phyloP scores from a whole-genome alignment of 2,797 vertebrate species.

The Clarias pachynema region DNA sequence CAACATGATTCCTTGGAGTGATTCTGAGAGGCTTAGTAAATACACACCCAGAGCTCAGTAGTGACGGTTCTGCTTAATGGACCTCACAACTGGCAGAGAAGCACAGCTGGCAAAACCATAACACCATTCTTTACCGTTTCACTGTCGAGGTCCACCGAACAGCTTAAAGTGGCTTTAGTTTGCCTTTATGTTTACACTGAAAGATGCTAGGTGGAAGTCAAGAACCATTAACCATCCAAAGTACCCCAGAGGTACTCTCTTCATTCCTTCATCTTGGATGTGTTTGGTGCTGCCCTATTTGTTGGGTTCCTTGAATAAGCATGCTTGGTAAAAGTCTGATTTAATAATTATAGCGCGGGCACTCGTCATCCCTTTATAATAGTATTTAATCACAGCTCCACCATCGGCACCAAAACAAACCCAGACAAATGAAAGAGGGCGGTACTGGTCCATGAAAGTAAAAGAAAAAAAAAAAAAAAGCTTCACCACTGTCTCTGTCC shows the following conservation, averaged over 20 bases:
- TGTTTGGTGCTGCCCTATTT: background rate
- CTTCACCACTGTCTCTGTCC: background rate
- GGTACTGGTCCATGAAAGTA: background rate
- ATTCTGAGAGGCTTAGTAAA: no score
- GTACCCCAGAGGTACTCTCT: background rate
- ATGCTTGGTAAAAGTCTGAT: background rate
- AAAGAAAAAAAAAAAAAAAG: background rate
- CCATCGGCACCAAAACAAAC: slow-evolving; percentile 3
- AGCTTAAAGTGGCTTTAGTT: background rate
- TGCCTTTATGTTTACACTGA: background rate
- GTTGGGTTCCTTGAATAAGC: background rate
- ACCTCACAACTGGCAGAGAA: background rate
- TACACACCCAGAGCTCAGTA: background rate
- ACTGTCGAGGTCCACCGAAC: background rate
- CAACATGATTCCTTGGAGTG: no score
- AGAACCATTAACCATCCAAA: background rate
- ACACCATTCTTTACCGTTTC: background rate
- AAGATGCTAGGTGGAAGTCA: background rate
- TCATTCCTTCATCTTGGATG: background rate
- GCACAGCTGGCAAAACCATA: background rate
- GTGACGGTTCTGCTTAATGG: background rate
- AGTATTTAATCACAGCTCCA: background rate
- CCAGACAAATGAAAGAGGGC: slow-evolving; percentile 11
- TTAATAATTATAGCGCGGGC: background rate
- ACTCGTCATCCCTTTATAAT: background rate